Evolutionary conservation across 1,140 invertebrate genomes (phyloP), one percentile per base, ranked within the genome.

Genomic region (Cardiocondyla obscurior): DNA sequence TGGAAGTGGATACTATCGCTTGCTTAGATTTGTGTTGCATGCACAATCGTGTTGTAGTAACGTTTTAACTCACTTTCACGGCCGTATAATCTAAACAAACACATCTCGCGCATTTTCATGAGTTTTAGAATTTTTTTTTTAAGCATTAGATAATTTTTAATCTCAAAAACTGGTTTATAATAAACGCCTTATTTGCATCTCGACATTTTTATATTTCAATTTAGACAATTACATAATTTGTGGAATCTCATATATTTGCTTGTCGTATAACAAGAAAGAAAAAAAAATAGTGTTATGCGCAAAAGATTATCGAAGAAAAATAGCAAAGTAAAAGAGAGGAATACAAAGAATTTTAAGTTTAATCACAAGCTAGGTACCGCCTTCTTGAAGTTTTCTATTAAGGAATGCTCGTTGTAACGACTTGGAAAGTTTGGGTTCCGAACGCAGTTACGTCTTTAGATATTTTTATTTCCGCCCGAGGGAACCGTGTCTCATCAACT

Each of bases 271-370:
- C n/a, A n/a, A n/a, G n/a, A 22, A 49, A 44, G 22, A 28, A 14
- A 14, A 62, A 16, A 79, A 16, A 8, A 51, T 65, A 30, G 8
- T 44, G 30, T 62, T 65, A 33, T 53, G 33, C 46, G 25, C 33
- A 3, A 12, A 76, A 49, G 14, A 76, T 76, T 76, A 76, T 65
- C 60, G n/a, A 79, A 39, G 39, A 76, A 79, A 79, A 79, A 69
- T 79, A 79, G 55, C 62, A 69, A 65, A 39, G 46, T 67, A 53
- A 67, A 33, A 67, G 22, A 12, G 36, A 46, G n/a, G 62, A 16
- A 67, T 49, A 77, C 44, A 67, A 77, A 79, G 46, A 79, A 79
- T 69, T 79, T 69, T 30, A 81, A 72, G 79, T 81, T 81, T 57
- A 64, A 84, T 72, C 46, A 39, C 44, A 81, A 44, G 49, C 46